phyloP scores from a whole-genome alignment of 2,888 invertebrate genomes.

The Agrenia bidenticulata region DNA sequence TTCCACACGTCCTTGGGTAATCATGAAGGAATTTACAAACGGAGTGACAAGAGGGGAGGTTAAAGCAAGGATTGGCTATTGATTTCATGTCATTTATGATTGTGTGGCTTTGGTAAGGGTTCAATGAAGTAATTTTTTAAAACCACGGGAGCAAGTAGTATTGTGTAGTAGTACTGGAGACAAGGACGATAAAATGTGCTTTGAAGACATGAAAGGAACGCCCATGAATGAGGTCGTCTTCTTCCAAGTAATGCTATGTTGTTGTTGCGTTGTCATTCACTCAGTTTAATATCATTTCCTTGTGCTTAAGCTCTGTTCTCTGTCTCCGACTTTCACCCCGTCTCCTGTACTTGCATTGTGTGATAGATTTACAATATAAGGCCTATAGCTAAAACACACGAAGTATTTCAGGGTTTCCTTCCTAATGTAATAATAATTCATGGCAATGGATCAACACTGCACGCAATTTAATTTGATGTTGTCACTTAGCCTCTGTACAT shows the following conservation, averaged over 20 bases:
- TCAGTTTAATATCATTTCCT: too few relatives aligned
- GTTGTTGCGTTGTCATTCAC: too few relatives aligned
- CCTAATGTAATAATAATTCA: background rate
- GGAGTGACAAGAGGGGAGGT: too few relatives aligned
- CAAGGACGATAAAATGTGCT: background rate
- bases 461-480: background rate
- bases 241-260: too few relatives aligned
- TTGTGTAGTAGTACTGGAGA: too few relatives aligned
- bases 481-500: background rate
- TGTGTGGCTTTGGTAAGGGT: too few relatives aligned
- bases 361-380: background rate
- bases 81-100: too few relatives aligned
- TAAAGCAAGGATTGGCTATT: too few relatives aligned
- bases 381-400: background rate
- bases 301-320: background rate
- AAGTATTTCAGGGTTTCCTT: background rate
- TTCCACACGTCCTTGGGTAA: too few relatives aligned
- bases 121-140: too few relatives aligned
- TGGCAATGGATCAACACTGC: slow-evolving; percentile 14
- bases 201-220: slow-evolving; percentile 2
- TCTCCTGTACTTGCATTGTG: background rate
- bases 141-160: too few relatives aligned
- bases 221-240: background rate
- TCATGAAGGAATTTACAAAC: too few relatives aligned
- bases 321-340: background rate